Percentiles rank a stretch among this genome's conserved stretches.
Conservation (phyloP, 2,888 invertebrate genomes). For the Pollenia griseotomentosa region DNA sequence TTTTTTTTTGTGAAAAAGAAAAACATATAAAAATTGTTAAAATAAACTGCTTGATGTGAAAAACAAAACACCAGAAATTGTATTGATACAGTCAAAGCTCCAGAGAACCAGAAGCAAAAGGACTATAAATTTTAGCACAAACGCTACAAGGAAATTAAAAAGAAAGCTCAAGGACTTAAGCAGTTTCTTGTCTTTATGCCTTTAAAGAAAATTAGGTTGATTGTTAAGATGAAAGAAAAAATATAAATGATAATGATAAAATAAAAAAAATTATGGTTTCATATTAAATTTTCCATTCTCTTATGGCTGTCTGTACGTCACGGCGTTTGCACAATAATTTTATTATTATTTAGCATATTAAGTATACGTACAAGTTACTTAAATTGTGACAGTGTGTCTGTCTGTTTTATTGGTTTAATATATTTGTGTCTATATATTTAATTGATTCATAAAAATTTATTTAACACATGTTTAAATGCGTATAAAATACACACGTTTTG, state of each 20-base stretch:
- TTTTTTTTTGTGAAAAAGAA: neutral
- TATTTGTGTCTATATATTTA: conserved; percentile 33
- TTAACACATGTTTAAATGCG: conserved; percentile 50
- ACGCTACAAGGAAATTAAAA: neutral
- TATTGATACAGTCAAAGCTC: conserved; percentile 39
- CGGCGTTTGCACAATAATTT: neutral
- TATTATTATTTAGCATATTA: conserved; percentile 7
- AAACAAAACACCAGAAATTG: neutral
- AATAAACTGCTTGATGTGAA: neutral
- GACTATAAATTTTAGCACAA: conserved; percentile 40
- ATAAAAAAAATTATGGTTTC: conserved; percentile 1
- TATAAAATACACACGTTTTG: conserved; percentile 44
- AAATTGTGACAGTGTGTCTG: neutral
- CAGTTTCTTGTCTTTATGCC: neutral
- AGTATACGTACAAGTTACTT: neutral
- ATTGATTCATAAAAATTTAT: conserved; percentile 53
- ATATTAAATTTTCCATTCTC: neutral
- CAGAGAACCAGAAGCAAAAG: conserved; percentile 10
- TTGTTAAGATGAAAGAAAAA: conserved; percentile 30
- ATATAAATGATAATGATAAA: conserved; percentile 3
- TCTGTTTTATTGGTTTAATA: neutral
- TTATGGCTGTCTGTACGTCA: too few relatives aligned
- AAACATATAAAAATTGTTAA: conserved; percentile 5
- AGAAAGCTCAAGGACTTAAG: conserved; percentile 7
- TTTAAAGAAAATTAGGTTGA: conserved; percentile 30